phyloP scores from a whole-genome alignment of 2,888 invertebrate species.

The Tenodera sinensis region DNA sequence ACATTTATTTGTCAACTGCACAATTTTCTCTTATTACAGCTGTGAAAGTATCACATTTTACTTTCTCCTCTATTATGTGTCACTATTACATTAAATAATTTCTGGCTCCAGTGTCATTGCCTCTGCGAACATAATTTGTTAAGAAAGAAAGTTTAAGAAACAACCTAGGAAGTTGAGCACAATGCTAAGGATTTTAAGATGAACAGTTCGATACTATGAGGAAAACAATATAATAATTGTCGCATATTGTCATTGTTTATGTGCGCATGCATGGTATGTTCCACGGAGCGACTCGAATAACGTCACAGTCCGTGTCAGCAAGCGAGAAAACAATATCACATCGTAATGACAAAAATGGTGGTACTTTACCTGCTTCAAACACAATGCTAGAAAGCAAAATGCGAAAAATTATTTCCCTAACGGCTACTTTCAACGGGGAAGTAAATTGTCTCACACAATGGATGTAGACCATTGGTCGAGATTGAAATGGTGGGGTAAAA shows the following conservation, averaged over 20 bases:
- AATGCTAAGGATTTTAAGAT: neutral
- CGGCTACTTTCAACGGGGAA: neutral
- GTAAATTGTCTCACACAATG: neutral
- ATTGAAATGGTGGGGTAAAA: neutral
- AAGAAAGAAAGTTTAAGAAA: neutral
- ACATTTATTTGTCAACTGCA: no score
- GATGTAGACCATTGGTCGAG: neutral
- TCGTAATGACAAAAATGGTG: neutral
- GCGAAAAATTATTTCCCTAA: neutral
- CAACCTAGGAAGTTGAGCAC: neutral
- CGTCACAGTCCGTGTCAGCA: neutral
- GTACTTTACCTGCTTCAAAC: neutral
- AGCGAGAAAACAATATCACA: neutral
- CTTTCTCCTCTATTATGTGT: neutral
- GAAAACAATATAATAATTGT: neutral
- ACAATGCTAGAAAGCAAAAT: slow-evolving; percentile 1
- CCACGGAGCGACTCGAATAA: neutral
- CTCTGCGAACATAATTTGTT: neutral
- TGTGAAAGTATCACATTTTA: neutral
- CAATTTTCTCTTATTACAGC: neutral
- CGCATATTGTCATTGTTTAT: neutral
- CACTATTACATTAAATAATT: neutral
- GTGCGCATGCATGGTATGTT: neutral
- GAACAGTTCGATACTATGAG: neutral
- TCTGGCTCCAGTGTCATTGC: neutral